Evolutionary conservation across 2,888 invertebrate genomes (phyloP).

Genomic region (Acholoe squamosa): DNA sequence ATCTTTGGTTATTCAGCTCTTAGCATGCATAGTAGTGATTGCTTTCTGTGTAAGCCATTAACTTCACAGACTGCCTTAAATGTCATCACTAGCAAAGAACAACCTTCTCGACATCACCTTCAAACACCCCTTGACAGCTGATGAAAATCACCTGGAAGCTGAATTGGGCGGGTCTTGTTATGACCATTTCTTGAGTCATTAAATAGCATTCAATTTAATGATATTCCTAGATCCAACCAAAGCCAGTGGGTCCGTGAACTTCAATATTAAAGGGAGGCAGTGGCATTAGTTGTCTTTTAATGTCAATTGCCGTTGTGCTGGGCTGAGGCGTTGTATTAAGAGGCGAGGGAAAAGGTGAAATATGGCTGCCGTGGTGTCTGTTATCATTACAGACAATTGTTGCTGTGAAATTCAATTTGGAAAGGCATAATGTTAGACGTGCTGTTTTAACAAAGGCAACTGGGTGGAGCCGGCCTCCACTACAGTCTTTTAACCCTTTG

Average conservation of each 20-base stretch:
- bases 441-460: background rate
- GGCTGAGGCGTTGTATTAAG: background rate
- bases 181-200: conserved; percentile 5
- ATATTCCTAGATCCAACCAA: background rate
- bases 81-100: too few relatives aligned
- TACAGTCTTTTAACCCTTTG: background rate
- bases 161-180: background rate
- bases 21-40: too few relatives aligned
- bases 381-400: conserved; percentile 17
- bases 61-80: too few relatives aligned
- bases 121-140: background rate
- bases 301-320: background rate
- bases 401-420: background rate
- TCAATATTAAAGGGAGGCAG: background rate
- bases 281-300: background rate
- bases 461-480: background rate
- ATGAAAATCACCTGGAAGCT: background rate
- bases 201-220: background rate
- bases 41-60: too few relatives aligned
- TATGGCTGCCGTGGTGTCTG: background rate
- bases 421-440: background rate
- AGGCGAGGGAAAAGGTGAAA: background rate
- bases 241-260: background rate
- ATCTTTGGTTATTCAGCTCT: too few relatives aligned
- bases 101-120: background rate